A percentile compares a stretch with the other conserved stretches of the same genome.
Conservation (phyloP, 2,888 invertebrate genomes). For the Pristionchus maxplancki region DNA sequence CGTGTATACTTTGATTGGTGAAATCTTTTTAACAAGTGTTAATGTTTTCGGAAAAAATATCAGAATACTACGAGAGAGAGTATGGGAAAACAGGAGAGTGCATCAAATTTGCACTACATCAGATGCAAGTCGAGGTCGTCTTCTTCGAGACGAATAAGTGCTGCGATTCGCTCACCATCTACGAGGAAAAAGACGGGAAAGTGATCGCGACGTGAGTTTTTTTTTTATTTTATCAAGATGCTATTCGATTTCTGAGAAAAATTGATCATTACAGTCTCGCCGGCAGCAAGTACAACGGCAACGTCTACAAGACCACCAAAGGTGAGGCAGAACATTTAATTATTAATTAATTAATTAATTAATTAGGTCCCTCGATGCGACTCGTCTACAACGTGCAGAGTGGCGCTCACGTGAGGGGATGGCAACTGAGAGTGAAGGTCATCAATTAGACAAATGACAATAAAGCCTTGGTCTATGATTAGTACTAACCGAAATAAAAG, state of each 20-base stretch:
- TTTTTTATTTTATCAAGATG: not conserved
- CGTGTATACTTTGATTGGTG: no score
- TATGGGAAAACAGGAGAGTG: no score
- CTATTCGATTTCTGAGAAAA: not conserved
- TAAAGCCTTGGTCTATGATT: no score
- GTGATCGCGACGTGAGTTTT: slow-evolving; percentile 17
- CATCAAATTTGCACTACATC: no score
- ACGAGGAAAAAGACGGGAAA: no score
- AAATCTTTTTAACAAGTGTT: no score
- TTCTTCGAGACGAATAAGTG: slow-evolving; percentile 44
- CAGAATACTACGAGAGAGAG: no score
- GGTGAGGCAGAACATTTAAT: not conserved
- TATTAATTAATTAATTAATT: not conserved
- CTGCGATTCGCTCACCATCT: slow-evolving; percentile 24
- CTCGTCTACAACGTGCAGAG: not conserved
- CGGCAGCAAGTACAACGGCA: slow-evolving; percentile 29
- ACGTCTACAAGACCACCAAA: not conserved
- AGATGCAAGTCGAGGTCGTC: slow-evolving; percentile 8
- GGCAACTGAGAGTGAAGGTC: slow-evolving; percentile 13
- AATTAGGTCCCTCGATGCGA: slow-evolving; percentile 12
- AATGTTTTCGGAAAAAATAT: no score
- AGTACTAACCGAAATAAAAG: no score
- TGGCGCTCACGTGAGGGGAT: slow-evolving; percentile 31
- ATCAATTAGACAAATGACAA: not conserved
- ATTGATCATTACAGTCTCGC: not conserved